Conservation (phyloP, 2,888 invertebrate genomes). For the Agriopis leucophaearia region DNA sequence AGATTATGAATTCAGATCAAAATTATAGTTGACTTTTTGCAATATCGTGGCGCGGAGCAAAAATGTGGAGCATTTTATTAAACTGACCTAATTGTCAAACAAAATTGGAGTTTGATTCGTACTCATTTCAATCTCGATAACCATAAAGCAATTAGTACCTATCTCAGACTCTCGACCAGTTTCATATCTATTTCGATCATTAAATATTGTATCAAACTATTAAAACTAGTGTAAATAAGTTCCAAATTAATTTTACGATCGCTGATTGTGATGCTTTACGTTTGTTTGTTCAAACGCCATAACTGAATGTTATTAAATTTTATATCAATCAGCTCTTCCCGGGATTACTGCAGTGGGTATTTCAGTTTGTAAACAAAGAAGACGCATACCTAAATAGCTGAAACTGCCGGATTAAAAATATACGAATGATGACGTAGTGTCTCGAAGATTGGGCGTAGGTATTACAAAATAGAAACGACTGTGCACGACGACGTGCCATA, state of each 20-base stretch:
- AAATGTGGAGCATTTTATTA: slow-evolving; percentile 51
- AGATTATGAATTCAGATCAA: slow-evolving; percentile 9
- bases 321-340: slow-evolving; percentile 40
- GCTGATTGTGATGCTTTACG: slow-evolving; percentile 20
- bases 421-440: slow-evolving; percentile 50
- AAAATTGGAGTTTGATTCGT: slow-evolving; percentile 42
- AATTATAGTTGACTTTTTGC: slow-evolving; percentile 1
- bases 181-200: slow-evolving; percentile 4
- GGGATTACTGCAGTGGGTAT: slow-evolving; percentile 41
- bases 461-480: slow-evolving; percentile 4
- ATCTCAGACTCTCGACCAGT: neutral
- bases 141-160: slow-evolving; percentile 18
- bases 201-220: neutral
- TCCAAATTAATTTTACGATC: slow-evolving; percentile 15
- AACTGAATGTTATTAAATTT: slow-evolving; percentile 5
- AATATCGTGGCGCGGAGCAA: slow-evolving; percentile 22
- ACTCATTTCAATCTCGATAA: slow-evolving; percentile 16
- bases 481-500: neutral
- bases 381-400: slow-evolving; percentile 48
- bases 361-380: slow-evolving; percentile 43
- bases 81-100: slow-evolving; percentile 50
- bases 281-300: slow-evolving; percentile 21
- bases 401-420: slow-evolving; percentile 59
- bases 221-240: slow-evolving; percentile 11
- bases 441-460: slow-evolving; percentile 23